These are phyloP conservation scores for Neopipo cinnamomea DNA, from an alignment of 2,113 vertebrate genomes.

Conservation along the genomic window DNA sequence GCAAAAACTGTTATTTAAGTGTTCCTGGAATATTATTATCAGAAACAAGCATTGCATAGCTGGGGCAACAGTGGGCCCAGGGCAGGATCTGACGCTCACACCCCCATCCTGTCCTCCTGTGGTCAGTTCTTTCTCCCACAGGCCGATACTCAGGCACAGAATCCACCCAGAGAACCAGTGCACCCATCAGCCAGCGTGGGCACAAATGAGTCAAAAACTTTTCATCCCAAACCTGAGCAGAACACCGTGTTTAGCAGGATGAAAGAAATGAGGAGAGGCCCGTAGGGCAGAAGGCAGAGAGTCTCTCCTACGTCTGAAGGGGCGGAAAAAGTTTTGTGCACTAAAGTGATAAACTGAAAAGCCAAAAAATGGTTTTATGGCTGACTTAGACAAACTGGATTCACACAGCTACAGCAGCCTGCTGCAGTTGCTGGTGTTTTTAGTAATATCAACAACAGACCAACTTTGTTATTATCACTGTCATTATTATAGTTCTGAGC, in stretches of 20 bases:
- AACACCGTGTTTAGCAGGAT: fast-evolving
- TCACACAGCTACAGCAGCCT: not conserved
- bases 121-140: fast-evolving
- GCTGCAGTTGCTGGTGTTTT: not conserved
- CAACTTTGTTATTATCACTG: not conserved
- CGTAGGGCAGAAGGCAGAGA: not conserved
- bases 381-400: not conserved
- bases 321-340: not conserved
- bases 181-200: fast-evolving
- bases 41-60: fast-evolving
- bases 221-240: not conserved
- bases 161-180: not conserved
- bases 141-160: not conserved
- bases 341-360: not conserved
- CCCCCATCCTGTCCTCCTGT: not conserved
- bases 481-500: not conserved
- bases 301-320: not conserved
- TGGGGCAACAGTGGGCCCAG: not conserved
- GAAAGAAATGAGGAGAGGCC: not conserved
- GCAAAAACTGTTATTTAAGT: slow-evolving; percentile 81
- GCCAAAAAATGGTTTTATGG: not conserved
- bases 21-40: slow-evolving; percentile 75
- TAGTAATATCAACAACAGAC: not conserved
- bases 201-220: not conserved
- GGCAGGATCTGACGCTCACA: not conserved